These are phyloP conservation scores for Xestia c-nigrum DNA, from an alignment of 2,888 invertebrate species.

Conservation along the genomic window DNA sequence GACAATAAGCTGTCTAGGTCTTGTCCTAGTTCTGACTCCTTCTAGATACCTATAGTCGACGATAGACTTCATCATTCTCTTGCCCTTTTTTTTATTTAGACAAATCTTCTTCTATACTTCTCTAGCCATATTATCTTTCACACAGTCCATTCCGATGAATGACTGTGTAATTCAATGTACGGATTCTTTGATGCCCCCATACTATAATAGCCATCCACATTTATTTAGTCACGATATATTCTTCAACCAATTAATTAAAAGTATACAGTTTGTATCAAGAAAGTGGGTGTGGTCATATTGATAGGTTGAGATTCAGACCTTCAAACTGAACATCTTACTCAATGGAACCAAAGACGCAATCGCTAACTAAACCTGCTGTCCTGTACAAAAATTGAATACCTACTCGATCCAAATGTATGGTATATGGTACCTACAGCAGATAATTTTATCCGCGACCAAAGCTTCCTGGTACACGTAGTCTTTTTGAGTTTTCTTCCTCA, in stretches of 20 bases:
- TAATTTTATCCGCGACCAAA: too few relatives aligned
- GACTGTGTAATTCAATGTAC: too few relatives aligned
- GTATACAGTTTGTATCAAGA: neutral
- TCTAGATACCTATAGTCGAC: neutral
- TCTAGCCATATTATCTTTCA: too few relatives aligned
- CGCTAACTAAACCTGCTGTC: neutral
- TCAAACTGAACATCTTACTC: neutral
- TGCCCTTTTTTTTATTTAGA: neutral
- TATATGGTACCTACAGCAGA: too few relatives aligned
- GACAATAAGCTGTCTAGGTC: neutral
- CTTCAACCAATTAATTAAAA: neutral
- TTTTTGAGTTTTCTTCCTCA: neutral
- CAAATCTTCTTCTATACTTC: neutral
- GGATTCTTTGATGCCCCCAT: neutral
- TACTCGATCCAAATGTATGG: too few relatives aligned
- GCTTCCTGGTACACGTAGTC: neutral
- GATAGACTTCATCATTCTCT: neutral
- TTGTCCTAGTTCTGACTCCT: neutral
- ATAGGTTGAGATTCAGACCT: neutral
- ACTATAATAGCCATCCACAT: neutral
- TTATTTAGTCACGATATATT: neutral
- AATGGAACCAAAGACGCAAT: neutral
- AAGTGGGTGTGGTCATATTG: neutral
- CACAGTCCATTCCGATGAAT: neutral
- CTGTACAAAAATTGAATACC: neutral